phyloP scores from a whole-genome alignment of 37 sponge, comb jelly and placozoan genomes.

The Eunapius fragilis region DNA sequence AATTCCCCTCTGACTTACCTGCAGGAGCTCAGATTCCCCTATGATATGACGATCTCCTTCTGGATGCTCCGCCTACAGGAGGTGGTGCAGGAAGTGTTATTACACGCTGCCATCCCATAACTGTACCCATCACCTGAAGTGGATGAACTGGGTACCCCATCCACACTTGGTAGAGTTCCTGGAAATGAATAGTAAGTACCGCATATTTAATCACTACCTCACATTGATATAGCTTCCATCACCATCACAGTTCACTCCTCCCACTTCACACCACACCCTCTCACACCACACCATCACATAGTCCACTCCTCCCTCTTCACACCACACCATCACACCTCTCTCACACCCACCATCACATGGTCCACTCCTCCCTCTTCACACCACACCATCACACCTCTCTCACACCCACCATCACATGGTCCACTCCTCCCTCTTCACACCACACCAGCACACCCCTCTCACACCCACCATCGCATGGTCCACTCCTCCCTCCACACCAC shows the following conservation, averaged over 20 bases:
- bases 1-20: conserved; percentile 26
- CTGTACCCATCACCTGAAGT: conserved; percentile 30
- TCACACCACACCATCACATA: not conserved
- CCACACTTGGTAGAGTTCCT: conserved; percentile 45
- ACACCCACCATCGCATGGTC: not conserved
- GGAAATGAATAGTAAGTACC: not conserved
- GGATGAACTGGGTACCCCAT: conserved; percentile 19
- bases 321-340: too few relatives aligned
- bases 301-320: not conserved
- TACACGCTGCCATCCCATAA: not conserved
- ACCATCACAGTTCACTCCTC: not conserved
- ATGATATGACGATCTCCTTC: conserved; percentile 62
- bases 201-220: too few relatives aligned
- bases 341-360: not conserved
- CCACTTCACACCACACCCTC: not conserved
- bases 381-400: not conserved
- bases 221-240: not conserved
- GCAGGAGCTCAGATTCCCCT: conserved; percentile 29
- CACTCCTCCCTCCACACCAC: not conserved
- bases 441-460: not conserved
- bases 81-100: conserved; percentile 21
- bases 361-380: not conserved
- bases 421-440: not conserved
- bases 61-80: conserved; percentile 35
- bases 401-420: not conserved